Percentiles rank a stretch among this genome's conserved stretches.
phyloP scores from a whole-genome alignment of 1,140 invertebrate species.

The Pectinophora gossypiella region DNA sequence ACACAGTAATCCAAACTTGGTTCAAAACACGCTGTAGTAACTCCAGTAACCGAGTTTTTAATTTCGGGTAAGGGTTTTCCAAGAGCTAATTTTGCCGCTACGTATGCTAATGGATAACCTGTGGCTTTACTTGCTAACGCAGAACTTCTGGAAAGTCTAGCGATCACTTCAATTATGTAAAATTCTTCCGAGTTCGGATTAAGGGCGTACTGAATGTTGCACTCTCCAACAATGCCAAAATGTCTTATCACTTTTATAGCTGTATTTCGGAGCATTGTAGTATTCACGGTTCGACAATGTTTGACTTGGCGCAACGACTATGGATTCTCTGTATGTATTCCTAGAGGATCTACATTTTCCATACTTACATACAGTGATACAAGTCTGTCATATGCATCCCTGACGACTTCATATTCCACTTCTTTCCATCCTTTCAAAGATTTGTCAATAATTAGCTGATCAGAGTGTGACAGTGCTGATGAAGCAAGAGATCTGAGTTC shows the following conservation, averaged over 20 bases:
- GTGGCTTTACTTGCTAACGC: conserved; percentile 98
- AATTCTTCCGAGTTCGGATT: conserved; percentile 95
- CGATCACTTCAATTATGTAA: conserved; percentile 98
- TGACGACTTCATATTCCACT: conserved; percentile 99
- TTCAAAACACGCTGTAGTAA: conserved; percentile 99
- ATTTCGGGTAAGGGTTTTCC: conserved; percentile 92
- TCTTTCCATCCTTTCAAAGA: conserved; percentile 99
- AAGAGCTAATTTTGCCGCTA: conserved; percentile 96
- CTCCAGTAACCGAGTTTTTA: conserved; percentile 95
- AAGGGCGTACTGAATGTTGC: conserved; percentile 99
- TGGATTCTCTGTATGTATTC: conserved; percentile 99
- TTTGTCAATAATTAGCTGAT: conserved; percentile 97
- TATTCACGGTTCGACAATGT: conserved; percentile 97
- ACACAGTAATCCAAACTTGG: conserved; percentile 99
- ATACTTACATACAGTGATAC: conserved; percentile 99
- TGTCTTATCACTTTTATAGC: conserved; percentile 97
- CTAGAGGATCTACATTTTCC: conserved; percentile 99
- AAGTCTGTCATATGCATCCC: conserved; percentile 99
- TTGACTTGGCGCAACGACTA: conserved; percentile 99
- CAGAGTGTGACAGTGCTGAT: conserved; percentile 94
- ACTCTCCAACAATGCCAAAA: conserved; percentile 97
- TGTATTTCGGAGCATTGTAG: conserved; percentile 93
- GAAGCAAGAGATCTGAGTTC: conserved; percentile 88
- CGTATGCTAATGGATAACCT: conserved; percentile 96
- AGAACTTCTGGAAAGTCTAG: conserved; percentile 96